Evolutionary conservation across 2,113 vertebrate species (phyloP).

Genomic region (Ammodytes dubius): DNA sequence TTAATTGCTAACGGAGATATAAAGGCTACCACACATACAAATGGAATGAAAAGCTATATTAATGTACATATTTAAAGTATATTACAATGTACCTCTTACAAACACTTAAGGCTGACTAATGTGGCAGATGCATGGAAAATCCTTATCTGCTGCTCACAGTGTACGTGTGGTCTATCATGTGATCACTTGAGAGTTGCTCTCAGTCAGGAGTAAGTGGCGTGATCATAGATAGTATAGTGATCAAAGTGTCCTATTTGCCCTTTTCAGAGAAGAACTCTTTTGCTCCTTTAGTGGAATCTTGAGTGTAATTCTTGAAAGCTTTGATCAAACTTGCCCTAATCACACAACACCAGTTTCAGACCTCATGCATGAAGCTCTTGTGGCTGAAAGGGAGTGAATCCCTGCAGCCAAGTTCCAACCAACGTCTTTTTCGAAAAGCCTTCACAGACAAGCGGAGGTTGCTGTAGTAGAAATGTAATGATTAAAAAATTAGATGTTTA

Average conservation of each 20-base stretch:
- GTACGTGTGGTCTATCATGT: neutral
- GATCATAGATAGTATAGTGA: too few species aligned
- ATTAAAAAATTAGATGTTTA: neutral
- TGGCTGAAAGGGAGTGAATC: neutral
- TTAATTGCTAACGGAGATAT: neutral
- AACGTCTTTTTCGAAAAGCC: neutral
- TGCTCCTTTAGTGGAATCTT: neutral
- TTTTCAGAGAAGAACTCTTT: neutral
- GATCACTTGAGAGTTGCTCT: neutral
- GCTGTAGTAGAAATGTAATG: neutral
- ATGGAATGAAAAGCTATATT: neutral
- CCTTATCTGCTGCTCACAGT: neutral
- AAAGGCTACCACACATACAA: neutral
- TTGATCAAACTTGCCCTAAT: neutral
- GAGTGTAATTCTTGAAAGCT: neutral
- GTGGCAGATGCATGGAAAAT: neutral
- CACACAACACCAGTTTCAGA: neutral
- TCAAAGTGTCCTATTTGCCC: neutral
- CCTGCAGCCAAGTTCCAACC: neutral
- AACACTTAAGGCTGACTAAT: neutral
- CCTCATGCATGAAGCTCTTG: neutral
- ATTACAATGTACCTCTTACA: neutral
- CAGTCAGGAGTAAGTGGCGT: neutral
- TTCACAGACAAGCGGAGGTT: neutral
- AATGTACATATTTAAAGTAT: neutral